phyloP scores from a whole-genome alignment of 2,888 invertebrate species.

The Tricholauxania praeusta region DNA sequence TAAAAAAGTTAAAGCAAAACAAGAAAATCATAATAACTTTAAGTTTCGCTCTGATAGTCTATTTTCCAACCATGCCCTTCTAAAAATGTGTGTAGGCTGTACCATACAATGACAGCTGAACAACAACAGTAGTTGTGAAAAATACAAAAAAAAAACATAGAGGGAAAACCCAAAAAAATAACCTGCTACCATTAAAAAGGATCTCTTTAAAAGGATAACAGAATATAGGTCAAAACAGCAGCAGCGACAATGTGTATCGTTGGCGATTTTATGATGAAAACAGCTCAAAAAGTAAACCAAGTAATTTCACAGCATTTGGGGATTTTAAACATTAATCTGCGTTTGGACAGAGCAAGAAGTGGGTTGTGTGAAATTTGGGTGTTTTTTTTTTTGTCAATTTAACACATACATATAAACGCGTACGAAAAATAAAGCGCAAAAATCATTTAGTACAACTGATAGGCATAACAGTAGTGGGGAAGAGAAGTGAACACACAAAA shows the following conservation, averaged over 20 bases:
- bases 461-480: no score
- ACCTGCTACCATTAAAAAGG: background rate
- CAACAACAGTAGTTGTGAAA: background rate
- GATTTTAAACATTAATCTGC: background rate
- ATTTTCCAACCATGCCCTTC: background rate
- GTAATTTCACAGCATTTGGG: background rate
- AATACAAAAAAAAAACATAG: background rate
- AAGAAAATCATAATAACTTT: no score
- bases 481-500: no score
- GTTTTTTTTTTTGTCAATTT: no score
- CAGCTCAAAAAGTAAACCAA: background rate
- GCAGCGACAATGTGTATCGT: background rate
- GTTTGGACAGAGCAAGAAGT: no score
- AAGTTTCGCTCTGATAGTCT: no score
- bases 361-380: no score
- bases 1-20: no score
- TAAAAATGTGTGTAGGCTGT: background rate
- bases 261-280: constrained; percentile 5
- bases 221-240: background rate
- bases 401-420: no score
- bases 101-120: background rate
- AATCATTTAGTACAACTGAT: no score
- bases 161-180: background rate
- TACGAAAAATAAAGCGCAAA: no score
- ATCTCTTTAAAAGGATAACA: background rate